Evolutionary conservation across 2,113 vertebrate genomes (phyloP).

Genomic region (western clawed frog (Xenopus tropicalis)): DNA sequence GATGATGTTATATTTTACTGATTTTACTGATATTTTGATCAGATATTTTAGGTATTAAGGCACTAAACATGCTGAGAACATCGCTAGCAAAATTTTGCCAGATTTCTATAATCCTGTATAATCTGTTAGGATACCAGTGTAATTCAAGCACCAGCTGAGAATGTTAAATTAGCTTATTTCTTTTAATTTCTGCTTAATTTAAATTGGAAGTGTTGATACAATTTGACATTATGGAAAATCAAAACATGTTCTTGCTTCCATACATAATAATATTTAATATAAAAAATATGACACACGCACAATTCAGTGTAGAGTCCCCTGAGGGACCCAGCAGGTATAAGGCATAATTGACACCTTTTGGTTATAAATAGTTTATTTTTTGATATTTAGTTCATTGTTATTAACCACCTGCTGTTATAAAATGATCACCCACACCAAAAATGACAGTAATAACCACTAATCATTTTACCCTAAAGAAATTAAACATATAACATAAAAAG

Average conservation of each 20-base stretch:
- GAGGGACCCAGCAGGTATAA: constrained; percentile 36
- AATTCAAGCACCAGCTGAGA: too few species aligned
- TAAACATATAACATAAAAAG: constrained; percentile 24
- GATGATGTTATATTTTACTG: too few species aligned
- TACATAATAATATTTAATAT: constrained; percentile 16
- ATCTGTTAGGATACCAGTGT: too few species aligned
- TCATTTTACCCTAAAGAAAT: constrained; percentile 43
- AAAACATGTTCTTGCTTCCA: neutral
- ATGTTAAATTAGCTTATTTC: too few species aligned
- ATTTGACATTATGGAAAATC: too few species aligned
- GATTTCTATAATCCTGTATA: too few species aligned
- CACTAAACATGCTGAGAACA: too few species aligned
- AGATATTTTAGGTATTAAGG: too few species aligned
- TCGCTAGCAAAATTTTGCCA: neutral
- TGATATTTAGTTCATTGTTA: constrained; percentile 39
- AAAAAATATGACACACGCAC: constrained; percentile 9
- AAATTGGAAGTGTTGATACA: too few species aligned
- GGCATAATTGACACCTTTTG: constrained; percentile 36
- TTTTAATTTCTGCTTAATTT: too few species aligned
- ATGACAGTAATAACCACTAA: constrained; percentile 42
- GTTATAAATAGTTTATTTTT: constrained; percentile 18
- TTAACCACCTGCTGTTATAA: constrained; percentile 41
- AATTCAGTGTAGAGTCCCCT: constrained; percentile 23
- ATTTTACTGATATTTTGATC: too few species aligned
- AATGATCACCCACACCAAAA: constrained; percentile 32